These are phyloP conservation scores for Microtus richardsoni DNA, from an alignment of 2,113 vertebrate genomes.

Conservation along the genomic window DNA sequence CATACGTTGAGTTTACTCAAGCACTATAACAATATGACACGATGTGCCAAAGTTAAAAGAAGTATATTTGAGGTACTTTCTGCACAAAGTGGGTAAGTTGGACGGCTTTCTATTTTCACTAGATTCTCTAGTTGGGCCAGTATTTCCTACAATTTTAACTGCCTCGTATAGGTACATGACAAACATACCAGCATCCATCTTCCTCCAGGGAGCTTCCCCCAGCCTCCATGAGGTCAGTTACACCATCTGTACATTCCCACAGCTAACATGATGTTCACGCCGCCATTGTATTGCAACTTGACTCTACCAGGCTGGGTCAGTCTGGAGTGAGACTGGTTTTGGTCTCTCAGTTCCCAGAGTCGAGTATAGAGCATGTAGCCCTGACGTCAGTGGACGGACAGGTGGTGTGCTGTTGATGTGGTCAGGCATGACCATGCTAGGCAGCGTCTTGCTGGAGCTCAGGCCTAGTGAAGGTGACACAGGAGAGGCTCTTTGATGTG, in stretches of 20 bases:
- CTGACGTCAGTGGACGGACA: too few relatives aligned
- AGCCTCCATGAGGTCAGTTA: not conserved
- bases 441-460: constrained; percentile 25
- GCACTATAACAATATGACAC: not conserved
- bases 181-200: not conserved
- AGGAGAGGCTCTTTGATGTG: not conserved
- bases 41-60: not conserved
- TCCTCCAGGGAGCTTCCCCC: not conserved
- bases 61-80: constrained; percentile 3
- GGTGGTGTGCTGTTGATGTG: not conserved
- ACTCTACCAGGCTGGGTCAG: not conserved
- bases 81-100: not conserved
- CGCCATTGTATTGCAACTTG: not conserved
- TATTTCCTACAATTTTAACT: not conserved
- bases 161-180: not conserved
- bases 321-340: not conserved
- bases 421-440: not conserved
- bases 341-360: not conserved
- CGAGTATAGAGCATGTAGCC: not conserved
- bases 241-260: not conserved
- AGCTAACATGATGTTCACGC: not conserved
- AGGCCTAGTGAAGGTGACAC: not conserved
- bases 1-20: not conserved
- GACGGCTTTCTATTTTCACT: not conserved
- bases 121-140: not conserved